Evolutionary conservation across 2,113 vertebrate species (phyloP).

Genomic region (Poeciliopsis retropinna): DNA sequence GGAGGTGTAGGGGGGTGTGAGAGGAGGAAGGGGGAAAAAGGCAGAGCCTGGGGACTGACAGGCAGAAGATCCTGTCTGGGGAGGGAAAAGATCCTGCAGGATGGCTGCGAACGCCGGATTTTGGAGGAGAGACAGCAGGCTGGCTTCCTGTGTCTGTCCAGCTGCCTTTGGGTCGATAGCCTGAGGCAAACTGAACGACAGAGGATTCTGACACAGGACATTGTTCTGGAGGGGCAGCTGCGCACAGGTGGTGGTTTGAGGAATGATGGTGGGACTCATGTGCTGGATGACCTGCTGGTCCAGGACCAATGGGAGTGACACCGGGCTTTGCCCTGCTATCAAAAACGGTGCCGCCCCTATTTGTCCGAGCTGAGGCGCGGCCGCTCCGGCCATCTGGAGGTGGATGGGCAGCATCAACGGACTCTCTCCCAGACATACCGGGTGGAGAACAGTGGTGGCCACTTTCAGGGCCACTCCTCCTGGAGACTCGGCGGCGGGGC

Average conservation of each 20-base stretch:
- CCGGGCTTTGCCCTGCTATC: slow-evolving; percentile 89
- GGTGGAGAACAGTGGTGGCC: slow-evolving; percentile 91
- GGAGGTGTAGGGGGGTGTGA: slow-evolving; percentile 85
- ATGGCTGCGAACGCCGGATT: slow-evolving; percentile 90
- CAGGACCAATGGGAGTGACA: slow-evolving; percentile 91
- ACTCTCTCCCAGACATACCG: slow-evolving; percentile 93
- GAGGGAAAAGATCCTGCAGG: slow-evolving; percentile 92
- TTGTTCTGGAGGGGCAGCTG: slow-evolving; percentile 82
- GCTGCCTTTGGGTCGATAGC: slow-evolving; percentile 84
- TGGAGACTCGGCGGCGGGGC: slow-evolving; percentile 81
- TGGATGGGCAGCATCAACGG: slow-evolving; percentile 94
- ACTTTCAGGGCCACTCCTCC: slow-evolving; percentile 91
- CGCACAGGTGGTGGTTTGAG: slow-evolving; percentile 81
- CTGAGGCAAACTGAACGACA: slow-evolving; percentile 78
- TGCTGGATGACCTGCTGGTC: slow-evolving; percentile 97
- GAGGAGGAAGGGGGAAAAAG: slow-evolving; percentile 79
- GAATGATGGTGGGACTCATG: slow-evolving; percentile 88
- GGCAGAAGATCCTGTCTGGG: slow-evolving; percentile 79
- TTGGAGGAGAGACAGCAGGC: slow-evolving; percentile 87
- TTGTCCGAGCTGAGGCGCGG: slow-evolving; percentile 84
- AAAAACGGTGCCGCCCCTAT: slow-evolving; percentile 86
- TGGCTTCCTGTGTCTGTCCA: slow-evolving; percentile 83
- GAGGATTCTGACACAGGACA: slow-evolving; percentile 82
- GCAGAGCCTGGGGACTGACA: slow-evolving; percentile 81
- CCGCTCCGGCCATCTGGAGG: slow-evolving; percentile 89